These are phyloP conservation scores for Saturnia japonica DNA, from an alignment of 2,888 invertebrate genomes.

Conservation along the genomic window DNA sequence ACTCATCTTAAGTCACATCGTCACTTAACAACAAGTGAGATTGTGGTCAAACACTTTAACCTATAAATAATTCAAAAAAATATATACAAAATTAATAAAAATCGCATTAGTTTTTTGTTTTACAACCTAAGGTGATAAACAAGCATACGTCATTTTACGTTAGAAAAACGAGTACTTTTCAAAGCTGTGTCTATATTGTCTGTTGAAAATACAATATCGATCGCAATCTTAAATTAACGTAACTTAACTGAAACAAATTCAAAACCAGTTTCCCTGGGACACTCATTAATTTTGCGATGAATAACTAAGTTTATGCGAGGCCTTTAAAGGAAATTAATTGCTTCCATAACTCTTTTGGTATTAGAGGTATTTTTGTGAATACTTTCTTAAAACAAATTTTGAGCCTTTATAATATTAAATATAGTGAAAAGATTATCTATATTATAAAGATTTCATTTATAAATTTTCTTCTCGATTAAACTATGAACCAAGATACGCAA, in stretches of 20 bases:
- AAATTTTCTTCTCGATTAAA: no score
- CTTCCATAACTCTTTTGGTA: constrained; percentile 33
- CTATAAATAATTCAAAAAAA: no score
- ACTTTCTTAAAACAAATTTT: constrained; percentile 17
- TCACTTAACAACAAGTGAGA: no score
- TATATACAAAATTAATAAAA: no score
- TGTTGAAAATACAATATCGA: neutral
- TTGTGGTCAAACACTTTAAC: no score
- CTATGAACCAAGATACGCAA: no score
- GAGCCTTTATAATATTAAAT: neutral
- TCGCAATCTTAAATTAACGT: constrained; percentile 18
- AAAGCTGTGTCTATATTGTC: neutral
- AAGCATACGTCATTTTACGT: no score
- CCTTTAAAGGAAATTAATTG: constrained; percentile 37
- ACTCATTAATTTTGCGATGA: constrained; percentile 28
- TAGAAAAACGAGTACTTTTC: no score
- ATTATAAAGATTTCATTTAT: neutral
- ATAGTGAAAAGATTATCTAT: neutral
- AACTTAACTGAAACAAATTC: constrained; percentile 20
- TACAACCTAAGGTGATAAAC: no score
- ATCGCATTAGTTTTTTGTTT: no score
- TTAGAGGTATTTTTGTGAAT: constrained; percentile 20
- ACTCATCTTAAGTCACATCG: no score
- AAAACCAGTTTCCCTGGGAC: constrained; percentile 21
- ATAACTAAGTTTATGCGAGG: constrained; percentile 28